These are phyloP conservation scores for Tupaia tana DNA, from an alignment of 2,113 vertebrate species.

Conservation along the genomic window DNA sequence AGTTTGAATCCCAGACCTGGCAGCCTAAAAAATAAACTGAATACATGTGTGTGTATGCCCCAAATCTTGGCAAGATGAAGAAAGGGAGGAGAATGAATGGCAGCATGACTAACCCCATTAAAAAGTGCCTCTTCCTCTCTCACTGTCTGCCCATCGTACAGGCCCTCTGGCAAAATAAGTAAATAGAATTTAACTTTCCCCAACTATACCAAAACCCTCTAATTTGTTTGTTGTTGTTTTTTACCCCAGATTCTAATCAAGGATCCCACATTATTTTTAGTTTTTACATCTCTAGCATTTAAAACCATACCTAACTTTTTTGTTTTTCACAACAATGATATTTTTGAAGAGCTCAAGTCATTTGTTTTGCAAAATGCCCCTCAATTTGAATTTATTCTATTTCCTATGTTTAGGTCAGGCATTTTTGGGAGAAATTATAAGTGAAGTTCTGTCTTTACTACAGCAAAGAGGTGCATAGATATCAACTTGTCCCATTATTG, in stretches of 20 bases:
- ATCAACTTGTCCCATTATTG: neutral
- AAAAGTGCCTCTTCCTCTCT: too few species aligned
- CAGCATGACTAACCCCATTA: too few species aligned
- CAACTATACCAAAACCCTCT: neutral
- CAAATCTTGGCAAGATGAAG: too few species aligned
- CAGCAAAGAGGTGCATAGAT: neutral
- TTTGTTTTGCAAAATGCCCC: neutral
- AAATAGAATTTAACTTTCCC: neutral
- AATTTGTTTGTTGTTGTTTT: neutral
- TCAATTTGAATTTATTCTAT: neutral
- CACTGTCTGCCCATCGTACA: too few species aligned
- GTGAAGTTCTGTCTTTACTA: neutral
- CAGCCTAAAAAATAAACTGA: too few species aligned
- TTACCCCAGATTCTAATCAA: neutral
- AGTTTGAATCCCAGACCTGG: too few species aligned
- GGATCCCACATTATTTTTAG: neutral
- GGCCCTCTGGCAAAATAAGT: too few species aligned
- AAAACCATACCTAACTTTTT: neutral
- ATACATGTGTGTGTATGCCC: too few species aligned
- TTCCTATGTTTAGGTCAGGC: neutral
- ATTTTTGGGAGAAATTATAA: neutral
- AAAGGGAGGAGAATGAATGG: too few species aligned
- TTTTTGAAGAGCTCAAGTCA: neutral
- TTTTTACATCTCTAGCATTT: neutral
- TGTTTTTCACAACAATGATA: neutral